These are phyloP conservation scores for Poeciliopsis presidionis DNA, from an alignment of 2,797 vertebrate genomes.

Conservation along the genomic window DNA sequence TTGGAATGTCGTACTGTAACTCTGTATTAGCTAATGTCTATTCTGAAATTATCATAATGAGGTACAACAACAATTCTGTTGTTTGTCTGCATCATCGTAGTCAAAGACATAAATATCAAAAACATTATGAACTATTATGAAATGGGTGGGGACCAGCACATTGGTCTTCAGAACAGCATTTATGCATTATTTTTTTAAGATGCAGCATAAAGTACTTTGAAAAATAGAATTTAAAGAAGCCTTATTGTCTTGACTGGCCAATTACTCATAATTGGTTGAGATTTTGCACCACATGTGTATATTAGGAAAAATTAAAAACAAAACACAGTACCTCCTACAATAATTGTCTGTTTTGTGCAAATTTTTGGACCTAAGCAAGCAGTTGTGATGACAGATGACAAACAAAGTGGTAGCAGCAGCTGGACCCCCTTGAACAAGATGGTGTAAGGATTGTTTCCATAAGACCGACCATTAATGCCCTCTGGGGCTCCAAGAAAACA, in stretches of 20 bases:
- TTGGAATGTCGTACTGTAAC: background rate
- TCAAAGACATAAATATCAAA: no score
- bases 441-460: slow-evolving; percentile 43
- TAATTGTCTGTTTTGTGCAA: slow-evolving; percentile 13
- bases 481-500: slow-evolving; percentile 53
- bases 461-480: slow-evolving; percentile 42
- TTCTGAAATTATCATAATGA: background rate
- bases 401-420: slow-evolving; percentile 5
- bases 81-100: no score
- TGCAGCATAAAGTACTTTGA: background rate
- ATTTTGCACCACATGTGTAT: background rate
- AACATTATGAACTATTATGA: background rate
- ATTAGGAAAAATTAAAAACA: background rate
- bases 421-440: slow-evolving; percentile 44
- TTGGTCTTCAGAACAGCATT: background rate
- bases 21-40: background rate
- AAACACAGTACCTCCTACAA: slow-evolving; percentile 5
- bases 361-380: slow-evolving; percentile 9
- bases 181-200: background rate
- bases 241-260: background rate
- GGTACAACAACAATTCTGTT: background rate
- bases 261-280: background rate
- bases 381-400: slow-evolving; percentile 38
- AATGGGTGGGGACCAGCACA: background rate
- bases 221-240: background rate